Percentiles rank a stretch among this genome's conserved stretches.
These are phyloP conservation scores for Psittacula derbiana DNA, from an alignment of 2,797 vertebrate species.

Conservation along the genomic window DNA sequence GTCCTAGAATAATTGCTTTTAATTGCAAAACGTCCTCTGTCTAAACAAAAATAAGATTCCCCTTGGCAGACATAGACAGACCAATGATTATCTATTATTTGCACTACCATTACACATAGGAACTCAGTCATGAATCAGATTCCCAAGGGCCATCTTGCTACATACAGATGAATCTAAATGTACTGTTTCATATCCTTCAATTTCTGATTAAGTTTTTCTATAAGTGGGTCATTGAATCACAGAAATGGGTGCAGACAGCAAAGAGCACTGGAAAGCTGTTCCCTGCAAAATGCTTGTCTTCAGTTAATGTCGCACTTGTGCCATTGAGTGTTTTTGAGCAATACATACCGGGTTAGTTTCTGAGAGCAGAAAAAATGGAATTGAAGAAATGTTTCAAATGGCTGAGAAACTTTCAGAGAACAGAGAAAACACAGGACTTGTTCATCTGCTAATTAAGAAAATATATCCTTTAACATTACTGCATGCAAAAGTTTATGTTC, in stretches of 20 bases:
- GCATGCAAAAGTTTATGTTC: not conserved
- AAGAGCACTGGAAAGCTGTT: not conserved
- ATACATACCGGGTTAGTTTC: not conserved
- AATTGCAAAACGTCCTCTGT: conserved; percentile 8
- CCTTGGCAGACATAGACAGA: not conserved
- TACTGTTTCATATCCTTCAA: not conserved
- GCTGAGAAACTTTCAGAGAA: not conserved
- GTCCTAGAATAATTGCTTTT: conserved; percentile 18
- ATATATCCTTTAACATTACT: not conserved
- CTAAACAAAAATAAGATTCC: conserved; percentile 22
- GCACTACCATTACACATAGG: not conserved
- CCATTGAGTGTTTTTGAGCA: not conserved
- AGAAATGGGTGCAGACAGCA: not conserved
- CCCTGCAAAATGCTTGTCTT: not conserved
- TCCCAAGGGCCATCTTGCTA: not conserved
- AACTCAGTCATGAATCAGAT: not conserved
- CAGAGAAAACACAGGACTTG: not conserved
- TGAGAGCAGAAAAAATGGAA: not conserved
- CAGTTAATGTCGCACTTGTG: not conserved
- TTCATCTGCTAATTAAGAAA: not conserved
- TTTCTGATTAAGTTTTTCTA: not conserved
- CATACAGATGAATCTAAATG: not conserved
- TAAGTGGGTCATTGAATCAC: not conserved
- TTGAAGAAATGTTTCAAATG: not conserved
- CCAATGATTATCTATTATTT: conserved; percentile 8